A percentile compares a stretch with the other conserved stretches of the same genome.
These are phyloP conservation scores for Tachysurus vachellii DNA, from an alignment of 2,113 vertebrate genomes.

Conservation along the genomic window DNA sequence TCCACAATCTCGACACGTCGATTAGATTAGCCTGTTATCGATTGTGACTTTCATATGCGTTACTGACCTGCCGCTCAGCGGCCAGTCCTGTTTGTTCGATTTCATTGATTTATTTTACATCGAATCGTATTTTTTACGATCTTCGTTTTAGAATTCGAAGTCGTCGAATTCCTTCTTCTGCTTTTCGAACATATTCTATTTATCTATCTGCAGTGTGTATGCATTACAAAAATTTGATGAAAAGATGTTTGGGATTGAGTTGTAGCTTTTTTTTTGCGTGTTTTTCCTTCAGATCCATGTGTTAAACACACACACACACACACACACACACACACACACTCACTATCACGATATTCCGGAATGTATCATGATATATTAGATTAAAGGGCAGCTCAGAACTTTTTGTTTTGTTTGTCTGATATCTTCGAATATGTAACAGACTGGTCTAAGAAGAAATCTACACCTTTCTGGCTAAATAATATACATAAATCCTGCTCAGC, in stretches of 20 bases:
- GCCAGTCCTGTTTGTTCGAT: constrained; percentile 4
- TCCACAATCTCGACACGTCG: not conserved
- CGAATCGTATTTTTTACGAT: constrained; percentile 6
- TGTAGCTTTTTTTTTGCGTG: not conserved
- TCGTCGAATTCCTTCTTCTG: constrained; percentile 31
- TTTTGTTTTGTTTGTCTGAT: too few species aligned
- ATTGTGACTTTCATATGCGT: constrained; percentile 30
- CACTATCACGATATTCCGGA: not conserved
- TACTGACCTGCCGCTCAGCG: constrained; percentile 22
- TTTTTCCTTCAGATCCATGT: not conserved
- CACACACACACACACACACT: constrained; percentile 3
- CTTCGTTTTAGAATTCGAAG: constrained; percentile 39
- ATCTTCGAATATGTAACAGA: too few species aligned
- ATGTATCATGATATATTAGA: not conserved
- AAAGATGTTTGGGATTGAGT: constrained; percentile 14
- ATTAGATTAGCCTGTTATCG: constrained; percentile 33
- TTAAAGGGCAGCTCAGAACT: not conserved
- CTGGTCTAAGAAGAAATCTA: constrained; percentile 4
- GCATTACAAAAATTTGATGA: constrained; percentile 48
- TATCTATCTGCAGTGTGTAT: constrained; percentile 55
- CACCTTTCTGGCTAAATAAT: not conserved
- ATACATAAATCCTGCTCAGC: not conserved
- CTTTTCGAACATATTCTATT: constrained; percentile 63
- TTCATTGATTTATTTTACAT: constrained; percentile 7
- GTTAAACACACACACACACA: not conserved